Conservation (phyloP, 2,113 vertebrate genomes). For the Murina feae region DNA sequence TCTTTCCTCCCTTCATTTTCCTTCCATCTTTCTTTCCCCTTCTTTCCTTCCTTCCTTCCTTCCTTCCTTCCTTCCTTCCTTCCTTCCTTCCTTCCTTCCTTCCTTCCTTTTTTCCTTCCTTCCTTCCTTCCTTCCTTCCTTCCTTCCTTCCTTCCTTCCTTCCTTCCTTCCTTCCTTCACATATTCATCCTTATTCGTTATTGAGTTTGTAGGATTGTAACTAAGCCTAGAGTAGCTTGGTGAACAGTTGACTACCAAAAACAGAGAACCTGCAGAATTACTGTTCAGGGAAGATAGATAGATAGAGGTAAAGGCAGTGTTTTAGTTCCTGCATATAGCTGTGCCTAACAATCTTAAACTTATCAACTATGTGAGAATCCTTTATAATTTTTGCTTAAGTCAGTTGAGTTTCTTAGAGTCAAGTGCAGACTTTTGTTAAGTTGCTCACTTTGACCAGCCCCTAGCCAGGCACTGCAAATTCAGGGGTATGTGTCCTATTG, state of each 20-base stretch:
- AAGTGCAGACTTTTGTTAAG: neutral
- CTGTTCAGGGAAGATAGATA: neutral
- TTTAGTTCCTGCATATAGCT: neutral
- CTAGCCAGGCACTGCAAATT: neutral
- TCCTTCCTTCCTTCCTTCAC: neutral
- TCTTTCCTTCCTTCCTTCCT: rapidly evolving
- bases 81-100: slow-evolving; percentile 53
- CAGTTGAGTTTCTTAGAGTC: neutral
- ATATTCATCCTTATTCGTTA: neutral
- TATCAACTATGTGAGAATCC: neutral
- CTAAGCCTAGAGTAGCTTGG: neutral
- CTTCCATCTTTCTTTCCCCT: slow-evolving; percentile 45
- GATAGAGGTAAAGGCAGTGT: neutral
- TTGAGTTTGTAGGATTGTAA: neutral
- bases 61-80: neutral
- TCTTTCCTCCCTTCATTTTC: neutral
- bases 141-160: too few species aligned
- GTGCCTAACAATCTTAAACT: neutral
- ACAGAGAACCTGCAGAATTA: neutral
- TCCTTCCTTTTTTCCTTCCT: neutral
- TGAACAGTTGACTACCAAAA: neutral
- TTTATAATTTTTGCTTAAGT: neutral
- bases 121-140: rapidly evolving
- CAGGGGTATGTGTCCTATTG: neutral
- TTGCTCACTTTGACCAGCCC: neutral